phyloP scores from a whole-genome alignment of 2,888 invertebrate species.

The Muschampia plurimacula region DNA sequence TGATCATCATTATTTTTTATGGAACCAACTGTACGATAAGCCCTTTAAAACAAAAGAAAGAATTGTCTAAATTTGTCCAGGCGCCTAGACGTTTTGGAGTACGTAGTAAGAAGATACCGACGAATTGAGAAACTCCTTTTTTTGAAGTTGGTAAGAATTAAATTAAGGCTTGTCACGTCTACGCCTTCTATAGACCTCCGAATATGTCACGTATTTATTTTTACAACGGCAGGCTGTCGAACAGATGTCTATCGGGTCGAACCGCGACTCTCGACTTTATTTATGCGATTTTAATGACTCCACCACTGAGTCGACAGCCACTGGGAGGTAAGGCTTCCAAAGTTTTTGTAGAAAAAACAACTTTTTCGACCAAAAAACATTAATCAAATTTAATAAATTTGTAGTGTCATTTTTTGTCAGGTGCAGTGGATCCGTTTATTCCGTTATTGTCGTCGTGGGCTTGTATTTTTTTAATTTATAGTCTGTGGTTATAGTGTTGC shows the following conservation, averaged over 20 bases:
- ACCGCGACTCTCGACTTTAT: constrained; percentile 62
- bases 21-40: too few species aligned
- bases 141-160: too few species aligned
- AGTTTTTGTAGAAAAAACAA: constrained; percentile 21
- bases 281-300: constrained; percentile 81
- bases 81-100: too few species aligned
- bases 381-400: constrained; percentile 35
- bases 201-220: constrained; percentile 35
- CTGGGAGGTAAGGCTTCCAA: constrained; percentile 6
- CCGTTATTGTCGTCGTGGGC: constrained; percentile 6
- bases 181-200: neutral
- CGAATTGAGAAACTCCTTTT: too few species aligned
- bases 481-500: neutral
- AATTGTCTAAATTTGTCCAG: too few species aligned
- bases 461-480: neutral
- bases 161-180: constrained; percentile 22
- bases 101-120: too few species aligned
- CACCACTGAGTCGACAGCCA: constrained; percentile 33
- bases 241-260: constrained; percentile 70
- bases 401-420: constrained; percentile 26
- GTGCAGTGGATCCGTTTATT: constrained; percentile 15
- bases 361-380: constrained; percentile 32
- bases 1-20: too few species aligned
- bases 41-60: too few species aligned
- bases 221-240: constrained; percentile 59